Evolutionary conservation across 2,888 invertebrate species (phyloP), one percentile per base, ranked within the genome.

Genomic region (Platycheirus albimanus): DNA sequence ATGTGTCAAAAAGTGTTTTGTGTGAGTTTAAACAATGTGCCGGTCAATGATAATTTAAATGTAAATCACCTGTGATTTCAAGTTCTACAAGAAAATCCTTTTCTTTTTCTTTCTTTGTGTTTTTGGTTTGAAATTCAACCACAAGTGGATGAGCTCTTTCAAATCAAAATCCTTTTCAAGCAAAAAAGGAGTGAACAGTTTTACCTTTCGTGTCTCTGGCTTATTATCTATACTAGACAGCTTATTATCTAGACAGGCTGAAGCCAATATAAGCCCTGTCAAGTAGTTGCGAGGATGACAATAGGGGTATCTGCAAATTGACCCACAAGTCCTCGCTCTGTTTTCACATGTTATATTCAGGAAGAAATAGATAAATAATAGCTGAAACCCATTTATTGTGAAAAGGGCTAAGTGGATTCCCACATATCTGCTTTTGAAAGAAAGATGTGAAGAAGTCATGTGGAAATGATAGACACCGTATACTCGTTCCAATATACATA

Each of bases 21-120:
- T 75, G 63, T 69, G 56, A 51, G n/a, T 52, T 41, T 58, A 52
- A 70, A 47, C 58, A 56, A 58, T 45, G 38, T 56, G n/a, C 38
- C 24, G 69, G 80, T 81, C 76, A 81, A 76, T 70, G 70, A 81
- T 38, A 58, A 51, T 71, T 47, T 8, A 28, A 70, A 80, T 75
- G 64, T 75, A 80, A 75, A 70, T 75, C 75, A 75, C 74, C 69
- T 70, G 38, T 17, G 47, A n/a, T 52, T n/a, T 8, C 10, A 6
- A 45, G 28, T 28, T 13, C 17, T 15, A 13, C 10, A n/a, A 19
- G 30, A 8, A 45, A 61, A 19, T 20, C 13, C 19, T n/a, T n/a
- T 52, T 47, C 38, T 38, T 15, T 51, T 58, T 38, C 49, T 17
- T 11, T 61, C 28, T 17, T 13, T 41, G 45, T 47, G 38, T 51